These are phyloP conservation scores for Adelphocoris suturalis DNA, from an alignment of 2,888 invertebrate species.

Conservation along the genomic window DNA sequence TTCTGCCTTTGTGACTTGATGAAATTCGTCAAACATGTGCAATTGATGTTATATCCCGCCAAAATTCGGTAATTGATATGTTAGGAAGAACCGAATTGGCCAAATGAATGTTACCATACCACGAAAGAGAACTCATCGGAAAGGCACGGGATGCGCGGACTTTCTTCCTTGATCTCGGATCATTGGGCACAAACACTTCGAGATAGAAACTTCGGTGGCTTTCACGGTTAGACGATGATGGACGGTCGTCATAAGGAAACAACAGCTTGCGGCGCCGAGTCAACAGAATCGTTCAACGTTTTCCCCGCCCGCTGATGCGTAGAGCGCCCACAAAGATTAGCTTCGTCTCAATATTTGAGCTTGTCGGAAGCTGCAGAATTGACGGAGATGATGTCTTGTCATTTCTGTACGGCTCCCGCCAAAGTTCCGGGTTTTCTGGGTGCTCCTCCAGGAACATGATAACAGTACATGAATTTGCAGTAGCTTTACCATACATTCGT, in stretches of 20 bases:
- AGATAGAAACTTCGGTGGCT: constrained; percentile 30
- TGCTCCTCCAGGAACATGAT: too few species aligned
- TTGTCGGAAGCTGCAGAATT: too few species aligned
- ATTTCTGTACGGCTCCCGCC: too few species aligned
- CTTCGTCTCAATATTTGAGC: neutral
- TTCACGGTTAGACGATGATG: constrained; percentile 23
- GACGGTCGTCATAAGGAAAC: neutral
- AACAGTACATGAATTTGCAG: too few species aligned
- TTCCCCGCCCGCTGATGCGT: neutral
- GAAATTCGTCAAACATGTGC: too few species aligned
- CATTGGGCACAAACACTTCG: neutral
- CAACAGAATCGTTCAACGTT: neutral
- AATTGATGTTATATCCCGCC: too few species aligned
- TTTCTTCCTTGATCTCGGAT: constrained; percentile 1
- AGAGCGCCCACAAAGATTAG: neutral
- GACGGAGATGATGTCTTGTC: too few species aligned
- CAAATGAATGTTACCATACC: neutral
- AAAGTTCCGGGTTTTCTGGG: too few species aligned
- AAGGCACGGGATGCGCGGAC: neutral
- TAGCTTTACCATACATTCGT: too few species aligned
- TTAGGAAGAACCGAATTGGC: too few species aligned
- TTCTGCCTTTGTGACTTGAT: too few species aligned
- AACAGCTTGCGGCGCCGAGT: neutral
- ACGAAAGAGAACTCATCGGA: neutral
- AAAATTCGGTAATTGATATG: too few species aligned